Base-by-base conservation (phyloP, 2,797 vertebrate species). In the Poecilia wingei region DNA sequence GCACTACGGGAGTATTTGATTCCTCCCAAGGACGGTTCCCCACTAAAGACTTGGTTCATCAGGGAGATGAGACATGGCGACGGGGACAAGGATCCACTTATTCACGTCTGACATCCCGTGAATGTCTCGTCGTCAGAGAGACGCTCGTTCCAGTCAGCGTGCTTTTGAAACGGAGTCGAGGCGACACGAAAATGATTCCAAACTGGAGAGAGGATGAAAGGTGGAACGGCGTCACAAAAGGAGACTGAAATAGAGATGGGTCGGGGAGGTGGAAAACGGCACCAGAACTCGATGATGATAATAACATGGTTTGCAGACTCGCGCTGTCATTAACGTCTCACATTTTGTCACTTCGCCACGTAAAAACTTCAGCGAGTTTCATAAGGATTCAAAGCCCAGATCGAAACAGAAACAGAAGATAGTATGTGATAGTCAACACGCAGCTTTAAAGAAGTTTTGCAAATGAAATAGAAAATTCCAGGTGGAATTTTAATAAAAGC, bases 1-100 rank as follows among this genome's bases (percentile, higher is more conserved):
- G 79, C 70, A 68, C 77, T 49, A 33, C 55, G 83, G 88, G 80
- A 87, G 79, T 86, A 89, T 88, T 80, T 57, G 6, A 69, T 89
- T 91, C 87, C 87, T 87, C 76, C 64, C 76, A 39, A 75, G 88
- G 66, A 85, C 84, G 82, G 49, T 45, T 61, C 41, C 72, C 53
- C 33, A 61, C 69, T 85, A 59, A 64, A 73, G 45, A 51, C 77
- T 8, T 14, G 18, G 61, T 49, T 77, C 47, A 20, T 82, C 49
- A 36, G 51, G 20, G 12, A 85, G 66, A 70, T 43, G 61, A 71
- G 43, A 46, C 8, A 53, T 18, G 68, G 43, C 5, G 6, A 71
- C 14, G 43, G 68, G 28, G 43, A 46, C 68, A 46, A 25, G 68
- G 68, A 46, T 18, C 68, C 68, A 46, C n/a, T 46, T 71, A 46